Evolutionary conservation across 1,140 invertebrate species (phyloP), one percentile per base, ranked within the genome.

Genomic region (Drosophila navojoa): DNA sequence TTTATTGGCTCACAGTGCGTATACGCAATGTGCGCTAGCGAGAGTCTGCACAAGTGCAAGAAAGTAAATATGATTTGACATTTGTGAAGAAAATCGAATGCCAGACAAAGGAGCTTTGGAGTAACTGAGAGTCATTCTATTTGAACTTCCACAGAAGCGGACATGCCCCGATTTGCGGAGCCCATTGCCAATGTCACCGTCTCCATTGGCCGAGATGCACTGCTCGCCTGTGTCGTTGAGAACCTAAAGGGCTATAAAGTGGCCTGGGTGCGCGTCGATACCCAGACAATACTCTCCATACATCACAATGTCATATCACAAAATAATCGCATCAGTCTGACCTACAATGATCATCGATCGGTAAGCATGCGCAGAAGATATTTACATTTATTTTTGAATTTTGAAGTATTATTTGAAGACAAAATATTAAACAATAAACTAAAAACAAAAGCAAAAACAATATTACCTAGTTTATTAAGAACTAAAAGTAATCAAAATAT

Each of bases 221-320:
- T 98, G 2, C 93, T 99, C 35, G 97, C 97, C n/a, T 99, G 98
- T 91, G 96, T 98, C 61, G 97, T 99, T 25, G 96, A 98, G 91
- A 97, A 98, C 93, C 94, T 99, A 27, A 95, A 96, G 79, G 95
- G 95, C 75, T 98, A 97, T 92, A 97, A 98, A 95, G 98, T 98
- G 71, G 97, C 97, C 62, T 98, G 97, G 96, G 96, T 98, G 4
- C 93, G 97, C 35, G 96, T 98, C 29, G 97, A 98, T 85, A 98
- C 97, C 1, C 97, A 98, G 92, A 97, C 97, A 4, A 98, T 98
- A 76, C 93, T 98, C 29, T 97, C 97, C 25, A 97, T 98, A 79
- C 97, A 98, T 87, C 95, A 97, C 91, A 96, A 96, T 85, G 96
- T 98, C 45, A 97, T 98, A 76, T 97, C 97, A 3, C 95, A 97